Conservation (phyloP, 2,113 vertebrate genomes). For the Pantherophis guttatus region DNA sequence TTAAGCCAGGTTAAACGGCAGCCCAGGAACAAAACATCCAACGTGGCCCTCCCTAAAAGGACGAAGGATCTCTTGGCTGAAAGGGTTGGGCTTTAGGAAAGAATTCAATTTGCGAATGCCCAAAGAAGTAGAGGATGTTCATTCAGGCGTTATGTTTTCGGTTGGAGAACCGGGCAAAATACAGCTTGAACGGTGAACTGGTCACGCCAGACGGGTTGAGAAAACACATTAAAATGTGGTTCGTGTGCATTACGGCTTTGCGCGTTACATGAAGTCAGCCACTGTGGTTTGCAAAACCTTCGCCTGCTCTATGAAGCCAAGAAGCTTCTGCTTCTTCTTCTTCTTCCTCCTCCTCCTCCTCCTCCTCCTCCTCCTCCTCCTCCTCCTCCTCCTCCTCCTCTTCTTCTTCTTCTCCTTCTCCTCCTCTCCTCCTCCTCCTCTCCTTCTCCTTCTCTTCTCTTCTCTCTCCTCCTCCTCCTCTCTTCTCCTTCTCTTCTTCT, state of each 20-base stretch:
- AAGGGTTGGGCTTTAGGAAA: background rate
- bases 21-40: conserved; percentile 54
- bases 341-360: too few species aligned
- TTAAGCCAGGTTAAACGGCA: conserved; percentile 61
- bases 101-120: background rate
- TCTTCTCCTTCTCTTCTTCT: too few species aligned
- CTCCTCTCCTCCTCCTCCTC: too few species aligned
- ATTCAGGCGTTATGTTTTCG: background rate
- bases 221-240: background rate
- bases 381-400: too few species aligned
- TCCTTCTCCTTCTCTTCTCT: too few species aligned
- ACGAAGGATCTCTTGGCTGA: background rate
- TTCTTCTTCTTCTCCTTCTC: too few species aligned
- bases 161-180: background rate
- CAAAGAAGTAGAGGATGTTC: background rate
- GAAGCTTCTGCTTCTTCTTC: background rate
- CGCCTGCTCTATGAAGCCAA: background rate
- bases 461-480: too few species aligned
- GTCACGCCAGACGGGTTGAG: background rate
- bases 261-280: background rate
- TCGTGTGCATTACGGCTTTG: background rate
- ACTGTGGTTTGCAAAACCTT: background rate
- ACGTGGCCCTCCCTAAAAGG: conserved; percentile 44
- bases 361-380: too few species aligned
- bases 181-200: background rate